phyloP scores from a whole-genome alignment of 2,113 vertebrate species.

The Cheilinus undulatus region DNA sequence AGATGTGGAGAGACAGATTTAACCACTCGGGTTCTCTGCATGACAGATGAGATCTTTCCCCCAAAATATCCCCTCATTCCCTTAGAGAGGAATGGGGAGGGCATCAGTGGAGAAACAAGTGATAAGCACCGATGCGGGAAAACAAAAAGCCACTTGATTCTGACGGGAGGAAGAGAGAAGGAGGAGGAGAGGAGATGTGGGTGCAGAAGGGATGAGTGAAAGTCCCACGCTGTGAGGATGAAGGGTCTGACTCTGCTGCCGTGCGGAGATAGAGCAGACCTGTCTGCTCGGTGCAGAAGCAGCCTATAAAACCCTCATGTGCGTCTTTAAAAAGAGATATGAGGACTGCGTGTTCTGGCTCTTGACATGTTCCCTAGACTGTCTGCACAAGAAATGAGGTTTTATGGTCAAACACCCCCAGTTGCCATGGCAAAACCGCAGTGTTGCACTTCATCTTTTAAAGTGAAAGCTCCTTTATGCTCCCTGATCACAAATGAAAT shows the following conservation, averaged over 20 bases:
- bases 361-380: conserved; percentile 27
- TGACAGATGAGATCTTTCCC: conserved; percentile 46
- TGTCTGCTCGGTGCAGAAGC: conserved; percentile 41
- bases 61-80: conserved; percentile 59
- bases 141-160: conserved; percentile 80
- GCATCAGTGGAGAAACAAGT: conserved; percentile 68
- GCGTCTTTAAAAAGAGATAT: conserved; percentile 25
- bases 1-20: conserved; percentile 21
- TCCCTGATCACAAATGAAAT: not conserved
- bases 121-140: conserved; percentile 71
- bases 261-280: conserved; percentile 47
- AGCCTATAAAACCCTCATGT: conserved; percentile 42
- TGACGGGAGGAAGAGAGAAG: conserved; percentile 41
- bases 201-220: conserved; percentile 51
- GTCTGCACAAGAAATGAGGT: conserved; percentile 21
- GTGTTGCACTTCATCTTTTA: conserved; percentile 22
- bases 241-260: conserved; percentile 48
- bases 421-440: conserved; percentile 59
- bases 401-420: conserved; percentile 25
- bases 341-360: conserved; percentile 29
- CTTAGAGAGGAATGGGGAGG: conserved; percentile 35
- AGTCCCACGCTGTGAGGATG: conserved; percentile 50
- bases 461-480: conserved; percentile 19
- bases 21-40: conserved; percentile 33
- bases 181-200: conserved; percentile 36